Evolutionary conservation across 2,888 invertebrate species (phyloP), one percentile per base, ranked within the genome.

Genomic region (Euproctis similis): DNA sequence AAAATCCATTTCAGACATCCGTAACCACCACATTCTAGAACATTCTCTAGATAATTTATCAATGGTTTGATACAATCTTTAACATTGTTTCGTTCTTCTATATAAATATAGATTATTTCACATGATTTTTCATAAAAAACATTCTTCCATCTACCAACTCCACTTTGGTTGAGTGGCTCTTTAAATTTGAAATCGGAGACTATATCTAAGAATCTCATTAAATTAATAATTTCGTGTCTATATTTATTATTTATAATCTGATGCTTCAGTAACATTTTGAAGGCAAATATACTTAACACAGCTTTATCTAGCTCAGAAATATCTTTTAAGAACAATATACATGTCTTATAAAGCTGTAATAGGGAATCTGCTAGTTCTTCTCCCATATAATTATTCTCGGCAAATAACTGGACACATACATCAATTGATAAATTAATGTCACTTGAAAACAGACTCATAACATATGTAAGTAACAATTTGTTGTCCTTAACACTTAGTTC

Each of bases 1-100:
- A 86, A 41, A 20, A 81, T 64, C 65, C 72, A 73, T 51, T 68
- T 65, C 1, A 86, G 39, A 32, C 81, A 82, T 1, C 76, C 78
- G 52, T 78, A 74, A 2, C 86, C 86, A 26, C 86, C 86, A 47
- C 76, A 70, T 47, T 85, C 80, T 19, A 73, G 40, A 3, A 75
- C 57, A 36, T 63, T 64, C 31, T 73, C 63, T 29, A 77, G 45
- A 39, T 59, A 75, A 28, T 53, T 39, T 22, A 71, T 37, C 18
- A 77, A 34, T 20, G 54, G 39, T 33, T 50, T 33, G 2, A 54
- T 13, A 52, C 26, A 40, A 8, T 4, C 1, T 9, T 54, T 30
- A 26, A 18, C 30, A 26, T 43, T 26, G 25, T 42, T 30, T 8
- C 53, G 28, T 14, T 50, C 36, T 31, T 48, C 39, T 11, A 70